Evolutionary conservation across 2,113 vertebrate species (phyloP).

Genomic region (Chelonoidis abingdonii): DNA sequence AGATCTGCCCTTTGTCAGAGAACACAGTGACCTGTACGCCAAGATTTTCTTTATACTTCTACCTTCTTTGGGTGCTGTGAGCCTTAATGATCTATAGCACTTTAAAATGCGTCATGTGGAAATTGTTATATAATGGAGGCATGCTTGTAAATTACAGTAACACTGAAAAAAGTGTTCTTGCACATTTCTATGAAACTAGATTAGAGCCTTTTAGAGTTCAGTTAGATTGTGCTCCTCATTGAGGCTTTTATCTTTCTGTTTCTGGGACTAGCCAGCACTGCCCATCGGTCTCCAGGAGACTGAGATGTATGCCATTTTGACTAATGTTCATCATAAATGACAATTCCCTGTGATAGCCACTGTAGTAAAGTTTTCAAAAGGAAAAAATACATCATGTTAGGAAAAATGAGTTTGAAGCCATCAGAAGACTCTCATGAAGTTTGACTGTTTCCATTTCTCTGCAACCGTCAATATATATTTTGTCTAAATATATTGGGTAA

Average conservation of each 20-base stretch:
- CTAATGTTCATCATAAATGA: neutral
- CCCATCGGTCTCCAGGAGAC: neutral
- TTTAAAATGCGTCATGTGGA: neutral
- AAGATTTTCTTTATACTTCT: neutral
- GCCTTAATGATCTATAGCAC: neutral
- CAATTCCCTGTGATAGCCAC: neutral
- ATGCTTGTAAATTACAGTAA: neutral
- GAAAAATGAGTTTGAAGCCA: neutral
- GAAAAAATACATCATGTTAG: rapidly evolving
- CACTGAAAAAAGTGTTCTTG: neutral
- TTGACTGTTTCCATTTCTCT: neutral
- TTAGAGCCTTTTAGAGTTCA: neutral
- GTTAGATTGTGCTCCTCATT: neutral
- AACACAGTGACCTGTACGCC: neutral
- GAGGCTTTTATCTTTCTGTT: neutral
- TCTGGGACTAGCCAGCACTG: neutral
- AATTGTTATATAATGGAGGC: rapidly evolving
- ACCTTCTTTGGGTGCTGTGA: neutral
- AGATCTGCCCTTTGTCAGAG: neutral
- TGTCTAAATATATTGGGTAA: neutral
- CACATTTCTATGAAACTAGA: neutral
- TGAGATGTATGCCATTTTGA: rapidly evolving
- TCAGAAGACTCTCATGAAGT: neutral
- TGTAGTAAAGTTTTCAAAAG: neutral
- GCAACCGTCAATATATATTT: neutral